phyloP scores from a whole-genome alignment of 1,140 invertebrate species.

The Caerostris extrusa region DNA sequence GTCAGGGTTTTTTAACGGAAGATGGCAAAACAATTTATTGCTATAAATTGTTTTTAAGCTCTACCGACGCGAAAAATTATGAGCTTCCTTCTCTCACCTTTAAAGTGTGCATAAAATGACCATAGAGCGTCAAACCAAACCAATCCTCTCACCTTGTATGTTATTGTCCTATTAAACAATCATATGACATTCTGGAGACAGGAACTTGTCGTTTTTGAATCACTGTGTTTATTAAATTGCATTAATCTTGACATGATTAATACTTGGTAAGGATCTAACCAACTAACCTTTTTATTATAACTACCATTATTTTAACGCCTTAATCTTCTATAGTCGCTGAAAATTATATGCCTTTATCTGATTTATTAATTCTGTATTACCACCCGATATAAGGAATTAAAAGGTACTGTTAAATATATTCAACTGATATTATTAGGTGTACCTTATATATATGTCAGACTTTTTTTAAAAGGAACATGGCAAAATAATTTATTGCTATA shows the following conservation, averaged over 20 bases:
- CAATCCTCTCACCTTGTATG: not conserved
- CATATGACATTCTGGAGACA: too few relatives aligned
- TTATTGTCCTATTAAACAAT: slow-evolving; percentile 52
- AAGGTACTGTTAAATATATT: not conserved
- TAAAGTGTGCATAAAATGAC: too few relatives aligned
- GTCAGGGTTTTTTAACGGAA: not conserved
- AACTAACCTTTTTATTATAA: too few relatives aligned
- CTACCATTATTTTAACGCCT: too few relatives aligned
- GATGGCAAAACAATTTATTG: not conserved
- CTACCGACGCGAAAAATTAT: slow-evolving; percentile 15
- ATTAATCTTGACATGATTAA: too few relatives aligned
- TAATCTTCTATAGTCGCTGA: too few relatives aligned
- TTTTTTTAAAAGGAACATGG: not conserved
- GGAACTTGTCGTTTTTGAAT: too few relatives aligned
- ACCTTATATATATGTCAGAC: not conserved
- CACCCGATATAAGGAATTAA: not conserved
- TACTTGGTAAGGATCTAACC: too few relatives aligned
- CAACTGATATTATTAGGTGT: not conserved
- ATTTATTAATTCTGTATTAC: not conserved
- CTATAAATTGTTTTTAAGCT: not conserved
- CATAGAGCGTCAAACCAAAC: too few relatives aligned
- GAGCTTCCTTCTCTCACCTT: not conserved
- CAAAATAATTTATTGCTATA: not conserved
- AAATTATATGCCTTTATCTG: too few relatives aligned
- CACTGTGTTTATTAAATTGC: too few relatives aligned